A percentile compares a stretch with the other conserved stretches of the same genome.
Conservation (phyloP, 2,797 vertebrate genomes). For the Labroides dimidiatus region DNA sequence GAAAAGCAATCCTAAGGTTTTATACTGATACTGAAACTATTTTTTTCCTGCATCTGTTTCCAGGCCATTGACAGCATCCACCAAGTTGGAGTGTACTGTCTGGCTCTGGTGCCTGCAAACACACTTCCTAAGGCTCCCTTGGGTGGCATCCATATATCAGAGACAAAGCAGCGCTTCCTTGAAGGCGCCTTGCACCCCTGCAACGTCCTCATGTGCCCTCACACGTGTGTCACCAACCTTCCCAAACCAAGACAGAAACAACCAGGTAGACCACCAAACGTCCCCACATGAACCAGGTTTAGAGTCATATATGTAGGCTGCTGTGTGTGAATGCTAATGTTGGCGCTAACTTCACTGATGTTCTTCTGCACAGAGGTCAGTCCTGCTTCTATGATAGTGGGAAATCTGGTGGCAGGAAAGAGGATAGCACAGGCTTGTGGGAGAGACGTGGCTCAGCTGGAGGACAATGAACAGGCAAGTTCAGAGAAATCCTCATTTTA, state of each 20-base stretch:
- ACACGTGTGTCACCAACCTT: slow-evolving; percentile 96
- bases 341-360: neutral
- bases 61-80: slow-evolving; percentile 98
- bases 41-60: neutral
- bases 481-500: slow-evolving; percentile 81
- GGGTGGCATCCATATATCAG: slow-evolving; percentile 95
- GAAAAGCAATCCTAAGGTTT: neutral
- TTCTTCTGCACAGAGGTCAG: slow-evolving; percentile 88
- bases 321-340: neutral
- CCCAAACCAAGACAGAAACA: slow-evolving; percentile 96
- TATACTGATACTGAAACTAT: neutral
- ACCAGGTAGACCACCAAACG: slow-evolving; percentile 82
- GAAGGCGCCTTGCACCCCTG: slow-evolving; percentile 95
- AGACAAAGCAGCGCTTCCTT: slow-evolving; percentile 96
- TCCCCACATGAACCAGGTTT: neutral
- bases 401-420: slow-evolving; percentile 96
- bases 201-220: slow-evolving; percentile 96
- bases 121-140: slow-evolving; percentile 95
- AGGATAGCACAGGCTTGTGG: slow-evolving; percentile 95
- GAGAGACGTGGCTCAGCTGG: slow-evolving; percentile 91
- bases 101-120: slow-evolving; percentile 96
- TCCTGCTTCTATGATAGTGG: slow-evolving; percentile 96
- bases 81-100: slow-evolving; percentile 95
- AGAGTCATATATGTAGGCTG: neutral
- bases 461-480: slow-evolving; percentile 96